Evolutionary conservation across 2,888 invertebrate genomes (phyloP), one percentile per base, ranked within the genome.

Genomic region (Apodemia zela): DNA sequence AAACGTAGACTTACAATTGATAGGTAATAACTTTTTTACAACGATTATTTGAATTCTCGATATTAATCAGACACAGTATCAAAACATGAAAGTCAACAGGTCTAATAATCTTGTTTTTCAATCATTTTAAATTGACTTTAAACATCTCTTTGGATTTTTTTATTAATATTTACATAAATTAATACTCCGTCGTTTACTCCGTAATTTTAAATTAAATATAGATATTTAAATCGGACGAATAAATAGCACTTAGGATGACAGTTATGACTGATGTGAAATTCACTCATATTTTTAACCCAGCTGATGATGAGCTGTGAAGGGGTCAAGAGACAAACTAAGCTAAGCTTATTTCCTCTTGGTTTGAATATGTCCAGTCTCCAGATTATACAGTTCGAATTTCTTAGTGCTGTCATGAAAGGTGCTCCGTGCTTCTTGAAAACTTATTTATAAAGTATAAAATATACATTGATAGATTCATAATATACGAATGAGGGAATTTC

Each of bases 101-200:
- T 54, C 6, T 21, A 13, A 51, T 18, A 18, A 18, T 54, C 18
- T 13, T 21, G 18, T 54, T 54, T 51, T 54, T 54, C 25, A 25
- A 54, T 54, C 25, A 42, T 15, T 51, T 21, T 54, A 54, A 54
- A 54, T 54, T 54, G 51, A 54, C 51, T 54, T 54, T 21, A 54
- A 51, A 54, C 6, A 21, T 54, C 21, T 18, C 51, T 54, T 54
- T 54, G 13, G 51, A 54, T 54, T 25, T 47, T n/a, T 51, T 54
- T 42, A 42, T 42, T 42, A 10, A 54, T 54, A 54, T 54, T 54
- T 54, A 54, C 51, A 51, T 21, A 51, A 51, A 47, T 47, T 47
- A 47, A 51, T 51, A 54, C 25, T 11, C 25, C 51, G 10, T 51
- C 11, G 21, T 51, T 51, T 21, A 11, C 21, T n/a, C n/a, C n/a